Conservation (phyloP, 1,140 invertebrate genomes). For the Drosophila pectinifera region DNA sequence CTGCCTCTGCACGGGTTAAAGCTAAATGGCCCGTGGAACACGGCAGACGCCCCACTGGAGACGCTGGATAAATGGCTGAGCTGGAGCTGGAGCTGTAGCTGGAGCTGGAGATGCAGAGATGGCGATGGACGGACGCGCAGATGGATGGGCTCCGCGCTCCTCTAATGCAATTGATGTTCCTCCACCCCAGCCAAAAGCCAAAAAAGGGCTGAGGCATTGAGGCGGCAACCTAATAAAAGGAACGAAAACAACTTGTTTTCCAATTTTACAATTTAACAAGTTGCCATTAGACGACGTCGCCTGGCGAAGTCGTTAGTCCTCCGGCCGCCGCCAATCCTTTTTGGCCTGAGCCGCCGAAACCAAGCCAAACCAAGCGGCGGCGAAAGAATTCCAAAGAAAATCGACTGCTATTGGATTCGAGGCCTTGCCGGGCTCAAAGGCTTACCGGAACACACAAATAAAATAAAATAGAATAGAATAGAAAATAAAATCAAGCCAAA, state of each 20-base stretch:
- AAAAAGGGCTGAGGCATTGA: constrained; percentile 54
- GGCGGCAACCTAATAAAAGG: constrained; percentile 83
- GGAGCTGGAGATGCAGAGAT: constrained; percentile 5
- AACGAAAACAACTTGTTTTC: constrained; percentile 84
- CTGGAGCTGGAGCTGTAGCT: constrained; percentile 1
- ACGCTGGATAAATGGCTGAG: constrained; percentile 30
- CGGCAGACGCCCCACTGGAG: constrained; percentile 36
- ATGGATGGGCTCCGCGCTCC: constrained; percentile 27
- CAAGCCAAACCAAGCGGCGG: constrained; percentile 39
- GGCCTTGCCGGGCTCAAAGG: constrained; percentile 57
- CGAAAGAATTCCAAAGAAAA: constrained; percentile 77
- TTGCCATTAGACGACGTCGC: constrained; percentile 73
- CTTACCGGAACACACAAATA: constrained; percentile 50
- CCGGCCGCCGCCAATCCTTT: constrained; percentile 60
- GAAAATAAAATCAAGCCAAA: constrained; percentile 47
- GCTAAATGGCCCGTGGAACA: constrained; percentile 72
- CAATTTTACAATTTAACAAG: constrained; percentile 85
- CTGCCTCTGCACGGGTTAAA: constrained; percentile 34
- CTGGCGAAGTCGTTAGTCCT: constrained; percentile 64
- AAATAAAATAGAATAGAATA: constrained; percentile 34
- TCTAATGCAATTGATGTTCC: constrained; percentile 65
- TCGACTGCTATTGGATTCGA: constrained; percentile 80
- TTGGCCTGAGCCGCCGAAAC: constrained; percentile 39
- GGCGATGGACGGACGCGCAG: constrained; percentile 18
- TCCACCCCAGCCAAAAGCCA: not conserved